Evolutionary conservation across 2,888 invertebrate genomes (phyloP).

Genomic region (Geotrupes spiniger): DNA sequence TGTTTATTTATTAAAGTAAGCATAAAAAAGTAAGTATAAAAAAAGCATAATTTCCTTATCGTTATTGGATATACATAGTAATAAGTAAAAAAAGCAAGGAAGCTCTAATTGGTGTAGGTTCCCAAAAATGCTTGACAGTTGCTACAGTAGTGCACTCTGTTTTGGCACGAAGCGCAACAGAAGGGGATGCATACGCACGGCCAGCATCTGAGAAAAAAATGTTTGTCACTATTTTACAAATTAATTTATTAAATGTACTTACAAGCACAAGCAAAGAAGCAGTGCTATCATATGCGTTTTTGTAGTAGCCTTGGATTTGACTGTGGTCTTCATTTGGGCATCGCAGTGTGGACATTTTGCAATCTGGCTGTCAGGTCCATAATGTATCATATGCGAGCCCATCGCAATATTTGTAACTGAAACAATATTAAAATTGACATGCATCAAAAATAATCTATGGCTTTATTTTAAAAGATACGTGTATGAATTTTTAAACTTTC

Average conservation of each 20-base stretch:
- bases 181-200: slow-evolving; percentile 19
- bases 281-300: slow-evolving; percentile 53
- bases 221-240: background rate
- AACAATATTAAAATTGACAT: too few relatives aligned
- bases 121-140: slow-evolving; percentile 13
- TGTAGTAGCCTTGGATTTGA: slow-evolving; percentile 46
- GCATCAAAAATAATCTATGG: too few relatives aligned
- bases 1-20: too few relatives aligned
- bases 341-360: slow-evolving; percentile 51
- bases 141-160: slow-evolving; percentile 20
- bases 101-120: too few relatives aligned
- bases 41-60: too few relatives aligned
- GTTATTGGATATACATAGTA: too few relatives aligned
- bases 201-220: slow-evolving; percentile 19
- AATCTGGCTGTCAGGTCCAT: slow-evolving; percentile 45
- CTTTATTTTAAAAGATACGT: too few relatives aligned
- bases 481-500: too few relatives aligned
- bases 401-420: slow-evolving; percentile 12
- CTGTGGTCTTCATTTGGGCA: slow-evolving; percentile 43
- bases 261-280: slow-evolving; percentile 49
- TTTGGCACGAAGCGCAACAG: slow-evolving; percentile 20
- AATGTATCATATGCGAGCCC: slow-evolving; percentile 22
- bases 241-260: slow-evolving; percentile 28
- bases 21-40: too few relatives aligned
- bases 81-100: too few relatives aligned